Percentiles rank a stretch among this genome's conserved stretches.
Conservation (phyloP, 2,113 vertebrate genomes). For the Gymnorhina tibicen region DNA sequence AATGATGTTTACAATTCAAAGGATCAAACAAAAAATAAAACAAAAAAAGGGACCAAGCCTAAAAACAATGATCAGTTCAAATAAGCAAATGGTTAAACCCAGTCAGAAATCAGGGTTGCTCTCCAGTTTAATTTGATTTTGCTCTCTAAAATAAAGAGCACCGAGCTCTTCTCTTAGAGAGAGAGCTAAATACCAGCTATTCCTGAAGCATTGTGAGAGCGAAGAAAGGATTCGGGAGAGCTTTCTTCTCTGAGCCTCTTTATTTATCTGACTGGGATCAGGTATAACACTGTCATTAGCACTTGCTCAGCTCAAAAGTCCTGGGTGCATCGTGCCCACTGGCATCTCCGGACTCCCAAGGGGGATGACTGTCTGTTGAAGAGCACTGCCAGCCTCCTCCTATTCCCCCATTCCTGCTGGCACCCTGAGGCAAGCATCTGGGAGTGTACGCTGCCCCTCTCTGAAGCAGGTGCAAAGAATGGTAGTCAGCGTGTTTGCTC, state of each 20-base stretch:
- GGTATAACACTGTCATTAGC: background rate
- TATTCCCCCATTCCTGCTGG: conserved; percentile 49
- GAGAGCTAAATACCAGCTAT: background rate
- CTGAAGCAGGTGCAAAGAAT: conserved; percentile 60
- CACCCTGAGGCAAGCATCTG: conserved; percentile 63
- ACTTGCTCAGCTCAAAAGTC: background rate
- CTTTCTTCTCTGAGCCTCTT: background rate
- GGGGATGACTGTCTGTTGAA: conserved; percentile 39
- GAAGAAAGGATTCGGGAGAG: background rate
- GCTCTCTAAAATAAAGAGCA: background rate
- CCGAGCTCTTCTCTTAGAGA: background rate
- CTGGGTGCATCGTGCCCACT: background rate
- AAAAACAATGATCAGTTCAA: background rate
- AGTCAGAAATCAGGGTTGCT: background rate
- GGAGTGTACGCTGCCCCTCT: conserved; percentile 41
- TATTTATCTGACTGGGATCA: background rate
- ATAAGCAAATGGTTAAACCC: background rate
- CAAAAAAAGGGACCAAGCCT: background rate
- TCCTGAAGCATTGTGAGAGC: background rate
- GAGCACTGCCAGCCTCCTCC: conserved; percentile 44
- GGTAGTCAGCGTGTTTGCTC: conserved; percentile 45
- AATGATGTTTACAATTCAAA: background rate
- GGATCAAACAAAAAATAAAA: background rate
- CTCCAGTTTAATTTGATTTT: background rate
- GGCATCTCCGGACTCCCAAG: conserved; percentile 19